Conservation (phyloP, 2,113 vertebrate genomes). For the Mus pahari region DNA sequence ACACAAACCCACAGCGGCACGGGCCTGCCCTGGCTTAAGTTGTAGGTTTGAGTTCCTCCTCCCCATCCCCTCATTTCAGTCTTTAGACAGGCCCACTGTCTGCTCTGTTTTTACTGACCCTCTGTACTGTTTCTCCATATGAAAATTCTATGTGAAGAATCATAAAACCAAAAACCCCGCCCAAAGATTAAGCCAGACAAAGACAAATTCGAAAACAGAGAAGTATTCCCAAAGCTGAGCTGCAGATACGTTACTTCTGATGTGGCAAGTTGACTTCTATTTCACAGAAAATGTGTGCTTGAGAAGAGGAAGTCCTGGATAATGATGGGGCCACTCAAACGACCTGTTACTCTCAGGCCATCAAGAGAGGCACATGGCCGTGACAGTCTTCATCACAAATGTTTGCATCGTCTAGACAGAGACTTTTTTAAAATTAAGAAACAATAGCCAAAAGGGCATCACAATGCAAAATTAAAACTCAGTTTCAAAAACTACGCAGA, state of each 20-base stretch:
- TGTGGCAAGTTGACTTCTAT: background rate
- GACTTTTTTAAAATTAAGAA: background rate
- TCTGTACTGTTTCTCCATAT: background rate
- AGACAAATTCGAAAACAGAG: background rate
- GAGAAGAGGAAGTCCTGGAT: background rate
- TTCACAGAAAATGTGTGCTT: background rate
- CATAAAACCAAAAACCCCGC: background rate
- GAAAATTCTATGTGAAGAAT: background rate
- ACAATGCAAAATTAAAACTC: conserved; percentile 2
- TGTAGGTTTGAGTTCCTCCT: background rate
- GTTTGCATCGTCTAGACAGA: background rate
- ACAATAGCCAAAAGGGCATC: background rate
- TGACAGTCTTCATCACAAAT: background rate
- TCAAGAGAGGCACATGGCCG: background rate
- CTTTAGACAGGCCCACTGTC: background rate
- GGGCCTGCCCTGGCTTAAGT: background rate
- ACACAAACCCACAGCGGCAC: background rate
- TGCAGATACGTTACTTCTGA: background rate
- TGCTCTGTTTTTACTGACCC: background rate
- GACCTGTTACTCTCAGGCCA: background rate
- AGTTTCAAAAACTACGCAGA: background rate
- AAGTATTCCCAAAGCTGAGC: background rate
- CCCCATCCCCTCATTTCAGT: background rate
- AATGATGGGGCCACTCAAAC: background rate
- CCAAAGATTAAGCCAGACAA: background rate